Base-by-base conservation (phyloP, 2,888 invertebrate genomes). In the Parnassius glacialis region DNA sequence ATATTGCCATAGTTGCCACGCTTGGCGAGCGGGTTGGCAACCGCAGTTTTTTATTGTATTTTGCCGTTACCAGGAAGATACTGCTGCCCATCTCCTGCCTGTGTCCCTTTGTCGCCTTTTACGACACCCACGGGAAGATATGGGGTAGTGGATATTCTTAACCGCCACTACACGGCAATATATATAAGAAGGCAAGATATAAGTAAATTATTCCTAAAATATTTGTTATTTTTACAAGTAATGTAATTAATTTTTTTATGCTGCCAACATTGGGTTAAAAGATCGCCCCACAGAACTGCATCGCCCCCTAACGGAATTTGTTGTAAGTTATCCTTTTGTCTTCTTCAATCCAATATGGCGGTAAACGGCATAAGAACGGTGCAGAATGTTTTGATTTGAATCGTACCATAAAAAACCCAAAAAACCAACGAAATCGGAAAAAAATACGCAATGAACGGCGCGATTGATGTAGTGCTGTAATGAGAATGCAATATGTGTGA, bases 311-410 rank as follows among this genome's bases (percentile, higher is more conserved):
- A 70, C 71, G 80, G 65, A 54, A 53, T 66, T 66, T 70, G 65
- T 20, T 0, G 9, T 25, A 77, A 83, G 74, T 75, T 75, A 71
- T 79, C 76, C 83, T 87, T 86, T 87, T 86, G 85, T 90, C 85
- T 87, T 84, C 74, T 79, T 83, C 83, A 85, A 87, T 88, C 84
- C 90, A 91, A 91, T 88, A 91, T 91, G 90, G 90, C 90, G 90
- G 90, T 83, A 89, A 90, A 85, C 81, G 80, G 81, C 83, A 83
- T 87, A 88, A 87, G 89, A 86, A 84, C 85, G 85, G 86, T 87
- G 81, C 85, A 80, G 85, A 90, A 85, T 91, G 90, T 91, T 91
- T 88, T 90, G 90, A 87, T 89, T 87, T 76, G 79, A 83, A 83
- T 79, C 80, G 82, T 83, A 79, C 76, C 84, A 80, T 80, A 81